These are phyloP conservation scores for Troglohyphantes excavatus DNA, from an alignment of 2,888 invertebrate genomes.

Conservation along the genomic window DNA sequence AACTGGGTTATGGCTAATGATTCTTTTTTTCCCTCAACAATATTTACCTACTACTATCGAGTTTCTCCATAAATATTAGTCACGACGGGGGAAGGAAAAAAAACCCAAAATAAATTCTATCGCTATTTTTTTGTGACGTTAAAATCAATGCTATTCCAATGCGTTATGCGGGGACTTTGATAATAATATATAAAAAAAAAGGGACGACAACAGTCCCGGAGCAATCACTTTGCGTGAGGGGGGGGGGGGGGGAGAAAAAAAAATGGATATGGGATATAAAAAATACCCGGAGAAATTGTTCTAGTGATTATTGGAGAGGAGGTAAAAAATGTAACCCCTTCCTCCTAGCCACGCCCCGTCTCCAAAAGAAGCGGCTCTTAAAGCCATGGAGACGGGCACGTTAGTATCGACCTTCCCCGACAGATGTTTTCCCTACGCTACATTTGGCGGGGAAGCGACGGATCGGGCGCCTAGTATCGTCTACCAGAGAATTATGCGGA, in stretches of 20 bases:
- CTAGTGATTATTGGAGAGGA: conserved; percentile 75
- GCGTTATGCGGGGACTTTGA: conserved; percentile 20
- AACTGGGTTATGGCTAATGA: neutral
- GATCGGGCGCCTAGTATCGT: neutral
- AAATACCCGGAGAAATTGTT: conserved; percentile 48
- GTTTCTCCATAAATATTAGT: neutral
- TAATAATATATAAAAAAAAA: conserved; percentile 27
- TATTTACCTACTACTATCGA: neutral
- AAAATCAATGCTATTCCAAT: conserved; percentile 70
- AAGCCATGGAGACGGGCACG: conserved; percentile 73
- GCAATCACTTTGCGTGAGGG: conserved; percentile 65
- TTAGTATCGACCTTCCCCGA: conserved; percentile 64
- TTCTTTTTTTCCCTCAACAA: neutral
- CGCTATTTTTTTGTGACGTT: conserved; percentile 42
- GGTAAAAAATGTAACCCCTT: conserved; percentile 64
- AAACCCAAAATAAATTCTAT: conserved; percentile 25
- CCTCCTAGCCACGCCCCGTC: conserved; percentile 24
- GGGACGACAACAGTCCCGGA: conserved; percentile 37
- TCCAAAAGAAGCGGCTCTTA: conserved; percentile 47
- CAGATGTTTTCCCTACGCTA: conserved; percentile 53
- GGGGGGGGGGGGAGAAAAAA: neutral
- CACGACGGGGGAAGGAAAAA: neutral
- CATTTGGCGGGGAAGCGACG: conserved; percentile 46
- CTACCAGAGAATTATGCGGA: no score
- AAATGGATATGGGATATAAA: conserved; percentile 14